A percentile compares a stretch with the other conserved stretches of the same genome.
Evolutionary conservation across 2,113 vertebrate genomes (phyloP).

Genomic region (Pleuronectes platessa): DNA sequence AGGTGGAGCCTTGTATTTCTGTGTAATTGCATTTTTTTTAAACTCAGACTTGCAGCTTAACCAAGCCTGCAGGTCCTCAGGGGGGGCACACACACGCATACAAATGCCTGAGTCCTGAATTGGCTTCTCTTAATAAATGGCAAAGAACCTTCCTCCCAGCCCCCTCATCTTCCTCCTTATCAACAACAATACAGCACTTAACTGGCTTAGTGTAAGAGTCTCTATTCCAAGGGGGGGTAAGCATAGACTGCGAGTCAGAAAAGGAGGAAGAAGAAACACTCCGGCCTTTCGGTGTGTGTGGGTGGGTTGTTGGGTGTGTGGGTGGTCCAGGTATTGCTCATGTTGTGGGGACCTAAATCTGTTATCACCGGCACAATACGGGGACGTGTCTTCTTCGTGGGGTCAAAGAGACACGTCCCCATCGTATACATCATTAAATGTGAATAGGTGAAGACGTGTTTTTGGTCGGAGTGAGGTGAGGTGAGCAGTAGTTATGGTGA

Average conservation of each 20-base stretch:
- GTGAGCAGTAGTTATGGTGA: neutral
- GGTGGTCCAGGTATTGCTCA: neutral
- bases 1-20: constrained; percentile 31
- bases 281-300: neutral
- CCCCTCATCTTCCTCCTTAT: constrained; percentile 48
- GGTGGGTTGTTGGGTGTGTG: neutral
- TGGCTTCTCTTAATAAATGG: constrained; percentile 16
- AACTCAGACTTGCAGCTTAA: constrained; percentile 24
- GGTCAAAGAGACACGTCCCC: neutral
- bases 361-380: neutral
- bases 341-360: neutral
- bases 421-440: neutral
- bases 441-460: neutral
- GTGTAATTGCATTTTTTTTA: constrained; percentile 43
- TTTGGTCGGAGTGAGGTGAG: neutral
- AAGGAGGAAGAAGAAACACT: constrained; percentile 14
- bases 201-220: constrained; percentile 52
- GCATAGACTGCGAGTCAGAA: constrained; percentile 23
- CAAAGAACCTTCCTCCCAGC: constrained; percentile 16
- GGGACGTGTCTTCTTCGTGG: neutral
- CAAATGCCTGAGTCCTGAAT: constrained; percentile 41
- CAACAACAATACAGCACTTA: constrained; percentile 55
- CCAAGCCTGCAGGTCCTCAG: constrained; percentile 12
- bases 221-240: constrained; percentile 30
- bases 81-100: constrained; percentile 21